A percentile compares a stretch with the other conserved stretches of the same genome.
phyloP scores from a whole-genome alignment of 2,797 vertebrate species.

The Acropternis orthonyx region DNA sequence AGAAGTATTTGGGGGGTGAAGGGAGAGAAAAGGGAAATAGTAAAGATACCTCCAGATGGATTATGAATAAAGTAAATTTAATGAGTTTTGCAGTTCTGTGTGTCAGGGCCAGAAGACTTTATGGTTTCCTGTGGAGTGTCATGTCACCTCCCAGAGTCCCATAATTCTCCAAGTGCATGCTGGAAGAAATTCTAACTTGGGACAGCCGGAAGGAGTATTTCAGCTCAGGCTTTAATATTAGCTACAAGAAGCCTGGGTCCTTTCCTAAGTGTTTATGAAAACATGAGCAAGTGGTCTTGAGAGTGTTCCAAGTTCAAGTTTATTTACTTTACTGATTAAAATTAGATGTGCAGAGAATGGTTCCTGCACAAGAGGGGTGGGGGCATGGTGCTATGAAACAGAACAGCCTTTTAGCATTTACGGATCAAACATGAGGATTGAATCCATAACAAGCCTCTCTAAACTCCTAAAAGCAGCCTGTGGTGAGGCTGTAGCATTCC shows the following conservation, averaged over 20 bases:
- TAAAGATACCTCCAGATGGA: not conserved
- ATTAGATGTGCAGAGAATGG: not conserved
- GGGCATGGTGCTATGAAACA: not conserved
- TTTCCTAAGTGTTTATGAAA: not conserved
- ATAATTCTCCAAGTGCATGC: not conserved
- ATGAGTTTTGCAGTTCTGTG: not conserved
- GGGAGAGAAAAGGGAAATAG: not conserved
- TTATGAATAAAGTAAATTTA: not conserved
- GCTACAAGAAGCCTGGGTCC: not conserved
- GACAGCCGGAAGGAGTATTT: not conserved
- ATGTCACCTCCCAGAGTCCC: not conserved
- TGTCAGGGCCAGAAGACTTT: not conserved
- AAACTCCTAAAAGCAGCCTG: not conserved
- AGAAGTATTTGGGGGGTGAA: not conserved
- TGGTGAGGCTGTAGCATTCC: not conserved
- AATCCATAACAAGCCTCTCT: not conserved
- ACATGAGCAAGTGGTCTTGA: slow-evolving; percentile 1
- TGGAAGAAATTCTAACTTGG: not conserved
- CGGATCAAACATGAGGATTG: slow-evolving; percentile 3
- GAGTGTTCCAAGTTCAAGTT: slow-evolving; percentile 40
- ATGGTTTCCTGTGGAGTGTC: not conserved
- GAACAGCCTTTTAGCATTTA: slow-evolving; percentile 30
- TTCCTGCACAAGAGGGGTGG: not conserved
- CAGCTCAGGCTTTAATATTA: not conserved
- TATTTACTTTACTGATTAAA: slow-evolving; percentile 46